These are phyloP conservation scores for Chirona hameri DNA, from an alignment of 2,888 invertebrate species.

Conservation along the genomic window DNA sequence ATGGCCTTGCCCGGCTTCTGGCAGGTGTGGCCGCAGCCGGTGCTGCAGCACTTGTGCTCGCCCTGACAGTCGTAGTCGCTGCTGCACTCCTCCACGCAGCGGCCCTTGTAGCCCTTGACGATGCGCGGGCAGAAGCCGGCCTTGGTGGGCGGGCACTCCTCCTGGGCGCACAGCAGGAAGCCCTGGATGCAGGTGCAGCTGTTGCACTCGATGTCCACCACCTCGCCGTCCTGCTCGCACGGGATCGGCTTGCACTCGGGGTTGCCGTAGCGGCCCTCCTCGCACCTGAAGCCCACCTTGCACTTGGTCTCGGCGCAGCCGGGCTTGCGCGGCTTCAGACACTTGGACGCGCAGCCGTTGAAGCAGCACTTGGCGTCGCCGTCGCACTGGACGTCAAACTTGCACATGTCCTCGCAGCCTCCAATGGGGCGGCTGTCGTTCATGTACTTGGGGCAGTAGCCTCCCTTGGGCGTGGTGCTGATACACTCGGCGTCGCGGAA, in stretches of 20 bases:
- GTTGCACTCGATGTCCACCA: conserved; percentile 23
- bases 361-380: conserved; percentile 25
- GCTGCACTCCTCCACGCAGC: neutral
- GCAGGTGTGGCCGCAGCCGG: conserved; percentile 12
- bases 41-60: neutral
- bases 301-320: neutral
- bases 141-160: conserved; percentile 3
- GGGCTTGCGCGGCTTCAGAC: neutral
- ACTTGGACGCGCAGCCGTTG: neutral
- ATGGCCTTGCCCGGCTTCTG: neutral
- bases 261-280: neutral
- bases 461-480: conserved; percentile 3
- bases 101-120: conserved; percentile 11
- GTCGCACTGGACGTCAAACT: conserved; percentile 7
- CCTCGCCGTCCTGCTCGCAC: neutral
- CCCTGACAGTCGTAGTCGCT: neutral
- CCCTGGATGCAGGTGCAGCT: conserved; percentile 26
- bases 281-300: neutral
- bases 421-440: conserved; percentile 12
- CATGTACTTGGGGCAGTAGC: conserved; percentile 12
- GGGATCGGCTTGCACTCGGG: conserved; percentile 5
- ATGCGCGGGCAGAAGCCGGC: conserved; percentile 12
- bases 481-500: neutral
- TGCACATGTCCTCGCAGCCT: neutral
- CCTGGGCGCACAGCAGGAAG: conserved; percentile 11